phyloP scores from a whole-genome alignment of 2,888 invertebrate species.

The Mythimna albipuncta region DNA sequence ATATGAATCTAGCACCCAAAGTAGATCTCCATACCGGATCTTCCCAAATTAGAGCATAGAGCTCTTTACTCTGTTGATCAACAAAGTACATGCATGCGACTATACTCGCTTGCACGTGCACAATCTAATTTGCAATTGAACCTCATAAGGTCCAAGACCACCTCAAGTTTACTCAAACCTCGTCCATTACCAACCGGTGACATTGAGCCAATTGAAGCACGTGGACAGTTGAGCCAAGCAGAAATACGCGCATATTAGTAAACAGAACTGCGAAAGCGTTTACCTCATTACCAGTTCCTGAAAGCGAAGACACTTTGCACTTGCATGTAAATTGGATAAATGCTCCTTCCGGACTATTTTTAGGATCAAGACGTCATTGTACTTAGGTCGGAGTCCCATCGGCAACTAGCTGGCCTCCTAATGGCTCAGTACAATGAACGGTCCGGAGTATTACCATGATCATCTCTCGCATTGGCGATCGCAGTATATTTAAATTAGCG shows the following conservation, averaged over 20 bases:
- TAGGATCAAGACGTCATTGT: conserved; percentile 58
- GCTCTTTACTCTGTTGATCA: conserved; percentile 24
- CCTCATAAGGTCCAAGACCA: conserved; percentile 20
- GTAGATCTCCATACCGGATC: not conserved
- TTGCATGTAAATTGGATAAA: conserved; percentile 69
- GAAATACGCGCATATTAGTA: conserved; percentile 67
- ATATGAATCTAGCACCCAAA: not conserved
- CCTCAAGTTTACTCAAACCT: conserved; percentile 40
- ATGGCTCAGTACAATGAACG: conserved; percentile 25
- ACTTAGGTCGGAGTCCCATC: conserved; percentile 14
- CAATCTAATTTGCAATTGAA: conserved; percentile 13
- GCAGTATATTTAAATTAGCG: conserved; percentile 47
- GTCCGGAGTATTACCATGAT: conserved; percentile 14
- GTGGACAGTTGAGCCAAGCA: conserved; percentile 64
- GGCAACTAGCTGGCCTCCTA: conserved; percentile 13
- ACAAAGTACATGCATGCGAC: conserved; percentile 15
- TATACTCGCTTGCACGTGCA: not conserved
- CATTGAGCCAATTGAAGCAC: conserved; percentile 70
- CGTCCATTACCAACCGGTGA: conserved; percentile 69
- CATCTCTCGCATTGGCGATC: conserved; percentile 8
- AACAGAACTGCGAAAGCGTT: conserved; percentile 68
- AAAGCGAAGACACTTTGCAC: conserved; percentile 62
- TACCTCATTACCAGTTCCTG: conserved; percentile 76
- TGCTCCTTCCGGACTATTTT: conserved; percentile 67
- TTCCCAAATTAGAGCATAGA: not conserved